phyloP scores from a whole-genome alignment of 2,113 vertebrate species.

The Ageneiosus marmoratus region DNA sequence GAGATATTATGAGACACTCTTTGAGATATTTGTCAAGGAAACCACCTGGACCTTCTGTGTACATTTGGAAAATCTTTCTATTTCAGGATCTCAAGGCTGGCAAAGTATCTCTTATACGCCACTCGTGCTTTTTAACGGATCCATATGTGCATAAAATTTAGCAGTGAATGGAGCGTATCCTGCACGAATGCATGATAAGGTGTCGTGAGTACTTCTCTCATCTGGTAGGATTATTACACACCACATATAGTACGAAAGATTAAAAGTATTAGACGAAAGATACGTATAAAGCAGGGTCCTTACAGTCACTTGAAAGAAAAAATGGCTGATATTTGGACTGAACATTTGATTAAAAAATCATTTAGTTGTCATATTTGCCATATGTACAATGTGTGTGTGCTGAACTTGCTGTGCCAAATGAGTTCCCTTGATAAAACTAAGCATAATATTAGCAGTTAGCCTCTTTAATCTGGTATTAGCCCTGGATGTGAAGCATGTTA shows the following conservation, averaged over 20 bases:
- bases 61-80: not conserved
- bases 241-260: not conserved
- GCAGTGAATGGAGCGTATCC: not conserved
- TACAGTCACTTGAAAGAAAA: not conserved
- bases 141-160: not conserved
- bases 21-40: not conserved
- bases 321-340: not conserved
- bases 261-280: not conserved
- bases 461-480: conserved; percentile 14
- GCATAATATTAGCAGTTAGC: not conserved
- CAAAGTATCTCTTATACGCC: not conserved
- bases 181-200: not conserved
- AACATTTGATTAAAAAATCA: not conserved
- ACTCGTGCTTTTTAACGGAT: not conserved
- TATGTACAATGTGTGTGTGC: not conserved
- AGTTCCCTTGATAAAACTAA: not conserved
- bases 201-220: not conserved
- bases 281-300: not conserved
- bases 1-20: not conserved
- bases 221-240: not conserved
- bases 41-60: not conserved
- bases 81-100: not conserved
- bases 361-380: not conserved
- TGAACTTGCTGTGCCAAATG: not conserved
- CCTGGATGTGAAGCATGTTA: not conserved